Evolutionary conservation across 2,797 vertebrate genomes (phyloP).

Genomic region (Myoxocephalus aenaeus): DNA sequence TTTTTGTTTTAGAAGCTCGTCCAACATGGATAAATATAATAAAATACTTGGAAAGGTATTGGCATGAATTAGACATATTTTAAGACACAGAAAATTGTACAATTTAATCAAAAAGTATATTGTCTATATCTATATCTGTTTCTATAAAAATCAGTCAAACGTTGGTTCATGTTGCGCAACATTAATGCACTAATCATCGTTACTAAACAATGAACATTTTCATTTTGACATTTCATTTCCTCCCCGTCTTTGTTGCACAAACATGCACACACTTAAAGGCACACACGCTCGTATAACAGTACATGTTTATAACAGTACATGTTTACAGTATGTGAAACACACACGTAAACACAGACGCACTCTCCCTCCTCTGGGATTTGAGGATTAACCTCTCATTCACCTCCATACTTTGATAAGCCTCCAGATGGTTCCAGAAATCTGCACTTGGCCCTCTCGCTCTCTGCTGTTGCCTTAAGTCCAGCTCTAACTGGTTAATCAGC

Average conservation of each 20-base stretch:
- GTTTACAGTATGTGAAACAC: conserved; percentile 29
- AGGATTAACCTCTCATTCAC: conserved; percentile 41
- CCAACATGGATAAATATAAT: conserved; percentile 7
- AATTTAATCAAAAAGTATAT: background rate
- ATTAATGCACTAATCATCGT: background rate
- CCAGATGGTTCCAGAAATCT: conserved; percentile 41
- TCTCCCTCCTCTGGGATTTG: conserved; percentile 23
- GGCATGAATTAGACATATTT: background rate
- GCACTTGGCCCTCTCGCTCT: conserved; percentile 13
- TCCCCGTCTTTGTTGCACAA: conserved; percentile 1
- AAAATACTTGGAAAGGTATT: background rate
- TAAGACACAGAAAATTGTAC: background rate
- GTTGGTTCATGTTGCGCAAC: background rate
- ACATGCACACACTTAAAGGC: background rate
- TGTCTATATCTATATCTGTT: background rate
- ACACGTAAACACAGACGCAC: background rate
- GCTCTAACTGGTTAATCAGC: conserved; percentile 38
- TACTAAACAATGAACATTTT: background rate
- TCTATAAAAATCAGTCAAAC: background rate
- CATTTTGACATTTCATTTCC: background rate
- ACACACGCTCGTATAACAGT: background rate
- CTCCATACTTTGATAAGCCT: conserved; percentile 29
- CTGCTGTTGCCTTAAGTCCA: conserved; percentile 13
- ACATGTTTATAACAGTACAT: background rate
- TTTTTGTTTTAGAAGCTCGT: conserved; percentile 3